These are phyloP conservation scores for Auanema sp. DNA, from an alignment of 2,888 invertebrate genomes.

Conservation along the genomic window DNA sequence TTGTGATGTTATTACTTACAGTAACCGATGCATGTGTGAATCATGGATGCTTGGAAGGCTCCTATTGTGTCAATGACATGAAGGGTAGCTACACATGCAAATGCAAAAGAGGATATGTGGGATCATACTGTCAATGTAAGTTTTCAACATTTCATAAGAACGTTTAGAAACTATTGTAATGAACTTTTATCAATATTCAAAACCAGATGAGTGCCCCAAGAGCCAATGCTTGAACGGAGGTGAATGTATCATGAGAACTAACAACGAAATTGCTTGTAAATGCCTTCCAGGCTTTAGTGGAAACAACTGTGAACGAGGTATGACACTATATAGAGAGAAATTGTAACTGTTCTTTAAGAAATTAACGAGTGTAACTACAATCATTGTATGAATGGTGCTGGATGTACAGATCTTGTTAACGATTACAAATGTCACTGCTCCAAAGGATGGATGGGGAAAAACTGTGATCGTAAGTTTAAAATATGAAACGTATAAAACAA, in stretches of 20 bases:
- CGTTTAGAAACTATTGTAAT: no score
- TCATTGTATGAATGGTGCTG: conserved; percentile 36
- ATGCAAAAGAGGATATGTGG: conserved; percentile 33
- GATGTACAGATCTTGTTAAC: conserved; percentile 41
- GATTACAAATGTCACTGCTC: conserved; percentile 42
- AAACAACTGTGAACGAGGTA: conserved; percentile 34
- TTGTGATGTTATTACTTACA: not conserved
- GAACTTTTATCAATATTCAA: no score
- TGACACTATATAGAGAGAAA: not conserved
- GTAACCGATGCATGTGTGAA: conserved; percentile 29
- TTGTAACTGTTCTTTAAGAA: conserved; percentile 22
- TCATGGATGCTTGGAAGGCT: conserved; percentile 27
- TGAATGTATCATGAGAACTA: conserved; percentile 30
- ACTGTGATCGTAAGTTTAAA: conserved; percentile 36
- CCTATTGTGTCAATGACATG: conserved; percentile 33
- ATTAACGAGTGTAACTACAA: conserved; percentile 44
- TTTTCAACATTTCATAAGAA: no score
- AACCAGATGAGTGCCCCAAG: conserved; percentile 32
- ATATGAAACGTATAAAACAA: not conserved
- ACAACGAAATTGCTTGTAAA: conserved; percentile 37
- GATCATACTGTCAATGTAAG: conserved; percentile 37
- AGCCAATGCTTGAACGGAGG: conserved; percentile 37
- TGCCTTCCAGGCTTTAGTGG: conserved; percentile 40
- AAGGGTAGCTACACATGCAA: conserved; percentile 30
- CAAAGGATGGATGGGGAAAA: conserved; percentile 45